phyloP scores from a whole-genome alignment of 2,888 invertebrate genomes.

The Chymomyza fuscimana region DNA sequence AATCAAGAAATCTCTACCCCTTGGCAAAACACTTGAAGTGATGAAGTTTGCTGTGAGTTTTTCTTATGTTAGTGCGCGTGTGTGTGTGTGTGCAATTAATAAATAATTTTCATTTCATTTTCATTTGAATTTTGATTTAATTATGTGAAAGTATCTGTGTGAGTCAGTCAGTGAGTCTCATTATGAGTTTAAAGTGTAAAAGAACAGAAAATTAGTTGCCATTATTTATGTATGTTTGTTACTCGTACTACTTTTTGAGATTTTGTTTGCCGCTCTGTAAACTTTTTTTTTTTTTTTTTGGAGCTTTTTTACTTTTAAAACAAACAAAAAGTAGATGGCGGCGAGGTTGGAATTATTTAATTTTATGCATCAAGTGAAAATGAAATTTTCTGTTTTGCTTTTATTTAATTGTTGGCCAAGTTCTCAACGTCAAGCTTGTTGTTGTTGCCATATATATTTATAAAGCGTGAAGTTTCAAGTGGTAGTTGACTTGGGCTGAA shows the following conservation, averaged over 20 bases:
- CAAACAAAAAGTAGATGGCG: neutral
- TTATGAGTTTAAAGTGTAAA: slow-evolving; percentile 20
- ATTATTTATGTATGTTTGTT: slow-evolving; percentile 43
- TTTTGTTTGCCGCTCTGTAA: slow-evolving; percentile 18
- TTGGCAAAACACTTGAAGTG: slow-evolving; percentile 17
- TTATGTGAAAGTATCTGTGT: slow-evolving; percentile 62
- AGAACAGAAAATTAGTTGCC: slow-evolving; percentile 66
- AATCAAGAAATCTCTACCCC: neutral
- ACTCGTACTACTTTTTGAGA: slow-evolving; percentile 17
- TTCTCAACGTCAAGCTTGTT: slow-evolving; percentile 19
- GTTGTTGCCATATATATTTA: slow-evolving; percentile 49
- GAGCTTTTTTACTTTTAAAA: slow-evolving; percentile 36
- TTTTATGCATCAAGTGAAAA: slow-evolving; percentile 69
- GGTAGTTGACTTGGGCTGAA: slow-evolving; percentile 54
- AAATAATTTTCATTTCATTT: slow-evolving; percentile 73
- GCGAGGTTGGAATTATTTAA: slow-evolving; percentile 50
- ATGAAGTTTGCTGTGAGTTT: slow-evolving; percentile 29
- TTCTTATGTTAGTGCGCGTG: slow-evolving; percentile 12
- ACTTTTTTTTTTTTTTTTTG: slow-evolving; percentile 11
- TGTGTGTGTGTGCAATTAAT: slow-evolving; percentile 54
- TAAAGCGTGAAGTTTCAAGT: slow-evolving; percentile 71
- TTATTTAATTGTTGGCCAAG: slow-evolving; percentile 41
- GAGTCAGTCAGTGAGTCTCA: neutral
- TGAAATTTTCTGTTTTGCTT: slow-evolving; percentile 55
- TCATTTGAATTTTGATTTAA: slow-evolving; percentile 68